Conservation (phyloP, 2,113 vertebrate species). For the Atrichornis clamosus region DNA sequence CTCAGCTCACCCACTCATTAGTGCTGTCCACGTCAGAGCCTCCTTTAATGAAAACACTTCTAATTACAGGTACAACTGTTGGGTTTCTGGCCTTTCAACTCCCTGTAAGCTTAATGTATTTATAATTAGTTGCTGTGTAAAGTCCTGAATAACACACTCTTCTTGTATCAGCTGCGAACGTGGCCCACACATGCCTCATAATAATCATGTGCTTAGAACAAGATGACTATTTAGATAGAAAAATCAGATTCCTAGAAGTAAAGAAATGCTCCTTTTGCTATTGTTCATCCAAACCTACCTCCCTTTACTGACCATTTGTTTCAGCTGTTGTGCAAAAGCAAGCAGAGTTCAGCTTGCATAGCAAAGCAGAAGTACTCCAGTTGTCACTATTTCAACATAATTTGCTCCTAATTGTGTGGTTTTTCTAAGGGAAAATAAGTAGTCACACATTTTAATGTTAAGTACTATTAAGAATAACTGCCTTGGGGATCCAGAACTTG, state of each 20-base stretch:
- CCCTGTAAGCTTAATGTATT: neutral
- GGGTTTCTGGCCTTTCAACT: neutral
- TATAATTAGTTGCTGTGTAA: neutral
- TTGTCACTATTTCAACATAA: neutral
- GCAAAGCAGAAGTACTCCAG: neutral
- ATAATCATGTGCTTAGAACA: neutral
- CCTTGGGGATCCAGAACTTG: neutral
- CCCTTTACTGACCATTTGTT: neutral
- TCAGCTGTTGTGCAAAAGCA: neutral
- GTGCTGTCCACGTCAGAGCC: neutral
- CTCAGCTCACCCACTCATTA: neutral
- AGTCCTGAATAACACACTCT: neutral
- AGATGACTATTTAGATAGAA: neutral
- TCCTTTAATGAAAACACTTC: neutral
- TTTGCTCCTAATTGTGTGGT: neutral
- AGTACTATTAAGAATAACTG: neutral
- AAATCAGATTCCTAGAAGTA: neutral
- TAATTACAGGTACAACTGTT: neutral
- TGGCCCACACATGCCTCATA: neutral
- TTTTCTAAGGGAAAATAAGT: neutral
- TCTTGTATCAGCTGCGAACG: neutral
- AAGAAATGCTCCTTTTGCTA: neutral
- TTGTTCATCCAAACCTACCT: neutral
- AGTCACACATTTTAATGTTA: neutral
- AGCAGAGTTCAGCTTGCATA: neutral